Conservation (phyloP, 2,888 invertebrate genomes). For the Ichneumoninae sp. region DNA sequence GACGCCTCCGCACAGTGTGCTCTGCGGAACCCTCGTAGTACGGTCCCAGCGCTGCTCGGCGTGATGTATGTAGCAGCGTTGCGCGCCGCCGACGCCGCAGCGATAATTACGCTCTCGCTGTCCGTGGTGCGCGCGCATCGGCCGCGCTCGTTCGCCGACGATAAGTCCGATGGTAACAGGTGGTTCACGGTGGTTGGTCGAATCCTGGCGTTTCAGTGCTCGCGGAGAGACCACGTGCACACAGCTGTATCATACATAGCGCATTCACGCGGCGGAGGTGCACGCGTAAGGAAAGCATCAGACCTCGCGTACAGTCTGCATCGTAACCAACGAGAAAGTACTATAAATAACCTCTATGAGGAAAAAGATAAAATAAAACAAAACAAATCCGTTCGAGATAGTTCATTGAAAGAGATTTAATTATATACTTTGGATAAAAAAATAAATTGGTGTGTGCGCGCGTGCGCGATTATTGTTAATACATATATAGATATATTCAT, state of each 20-base stretch:
- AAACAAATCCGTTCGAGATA: neutral
- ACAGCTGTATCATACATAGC: slow-evolving; percentile 55
- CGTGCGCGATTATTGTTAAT: slow-evolving; percentile 29
- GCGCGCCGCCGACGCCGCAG: slow-evolving; percentile 18
- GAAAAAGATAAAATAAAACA: neutral
- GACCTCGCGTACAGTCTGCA: neutral
- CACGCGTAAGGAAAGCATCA: slow-evolving; percentile 63
- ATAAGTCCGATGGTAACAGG: slow-evolving; percentile 82
- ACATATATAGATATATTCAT: neutral
- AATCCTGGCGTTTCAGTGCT: slow-evolving; percentile 68
- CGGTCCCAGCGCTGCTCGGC: neutral
- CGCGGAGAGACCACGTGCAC: slow-evolving; percentile 73
- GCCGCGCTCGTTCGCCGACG: slow-evolving; percentile 55
- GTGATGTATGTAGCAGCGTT: neutral
- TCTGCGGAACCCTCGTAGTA: neutral
- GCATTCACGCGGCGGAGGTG: slow-evolving; percentile 74
- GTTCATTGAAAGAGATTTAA: neutral
- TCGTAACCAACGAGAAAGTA: neutral
- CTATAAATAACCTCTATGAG: neutral
- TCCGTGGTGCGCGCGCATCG: slow-evolving; percentile 68
- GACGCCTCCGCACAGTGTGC: slow-evolving; percentile 2
- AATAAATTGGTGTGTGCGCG: slow-evolving; percentile 2
- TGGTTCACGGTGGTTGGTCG: slow-evolving; percentile 83
- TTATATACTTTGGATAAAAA: neutral
- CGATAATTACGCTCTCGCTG: slow-evolving; percentile 3